A percentile compares a stretch with the other conserved stretches of the same genome.
phyloP scores from a whole-genome alignment of 2,888 invertebrate genomes.

The Acanthosepion esculentum region DNA sequence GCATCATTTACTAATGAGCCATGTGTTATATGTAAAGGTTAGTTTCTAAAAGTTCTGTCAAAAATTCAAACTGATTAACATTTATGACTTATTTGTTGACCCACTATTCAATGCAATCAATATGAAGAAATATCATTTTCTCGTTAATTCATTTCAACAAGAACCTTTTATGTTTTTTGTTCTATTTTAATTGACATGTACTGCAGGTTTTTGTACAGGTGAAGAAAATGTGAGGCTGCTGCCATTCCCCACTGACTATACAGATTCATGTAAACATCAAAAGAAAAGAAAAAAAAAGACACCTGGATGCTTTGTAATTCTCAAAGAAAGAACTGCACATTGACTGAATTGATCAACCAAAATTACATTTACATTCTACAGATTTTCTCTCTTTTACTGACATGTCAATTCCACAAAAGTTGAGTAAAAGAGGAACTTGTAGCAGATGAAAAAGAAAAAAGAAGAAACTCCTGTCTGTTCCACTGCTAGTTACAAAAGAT shows the following conservation, averaged over 20 bases:
- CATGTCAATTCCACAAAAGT: not conserved
- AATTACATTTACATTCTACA: not conserved
- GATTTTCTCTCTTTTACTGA: not conserved
- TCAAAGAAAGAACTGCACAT: not conserved
- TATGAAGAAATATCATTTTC: not conserved
- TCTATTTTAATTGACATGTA: not conserved
- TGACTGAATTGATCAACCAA: not conserved
- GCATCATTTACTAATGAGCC: not conserved
- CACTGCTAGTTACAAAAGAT: not conserved
- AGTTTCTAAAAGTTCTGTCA: not conserved
- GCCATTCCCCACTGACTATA: not conserved
- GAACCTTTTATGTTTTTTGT: not conserved
- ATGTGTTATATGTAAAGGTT: not conserved
- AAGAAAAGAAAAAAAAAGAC: not conserved
- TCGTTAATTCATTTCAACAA: not conserved
- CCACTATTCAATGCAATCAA: not conserved
- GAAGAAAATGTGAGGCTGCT: not conserved
- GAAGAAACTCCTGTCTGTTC: not conserved
- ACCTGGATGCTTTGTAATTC: not conserved
- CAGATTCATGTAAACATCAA: not conserved
- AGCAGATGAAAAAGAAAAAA: not conserved
- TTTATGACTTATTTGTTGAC: not conserved
- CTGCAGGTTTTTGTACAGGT: not conserved
- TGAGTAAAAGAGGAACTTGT: not conserved
- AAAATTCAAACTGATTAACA: not conserved